Conservation (phyloP, 1,140 invertebrate species). For the Euschistus heros region DNA sequence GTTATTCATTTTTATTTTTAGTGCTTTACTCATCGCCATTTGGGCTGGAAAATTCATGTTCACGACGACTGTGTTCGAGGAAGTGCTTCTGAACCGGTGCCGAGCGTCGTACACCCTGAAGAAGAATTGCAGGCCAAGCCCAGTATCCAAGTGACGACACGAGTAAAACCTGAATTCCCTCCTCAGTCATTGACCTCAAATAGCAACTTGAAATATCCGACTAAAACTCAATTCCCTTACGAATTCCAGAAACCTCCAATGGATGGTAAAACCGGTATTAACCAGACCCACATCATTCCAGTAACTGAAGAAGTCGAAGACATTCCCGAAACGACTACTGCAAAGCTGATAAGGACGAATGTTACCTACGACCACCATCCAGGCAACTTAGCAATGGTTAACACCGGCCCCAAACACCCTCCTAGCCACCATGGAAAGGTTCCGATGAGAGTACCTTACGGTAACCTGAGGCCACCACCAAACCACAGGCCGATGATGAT, state of each 20-base stretch:
- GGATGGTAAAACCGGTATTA: conserved; percentile 11
- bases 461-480: not conserved
- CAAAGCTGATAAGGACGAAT: not conserved
- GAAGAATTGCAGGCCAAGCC: conserved; percentile 46
- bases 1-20: conserved; percentile 37
- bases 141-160: conserved; percentile 55
- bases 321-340: conserved; percentile 14
- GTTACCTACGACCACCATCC: not conserved
- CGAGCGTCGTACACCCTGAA: conserved; percentile 39
- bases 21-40: conserved; percentile 83
- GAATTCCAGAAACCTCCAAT: conserved; percentile 18
- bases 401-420: not conserved
- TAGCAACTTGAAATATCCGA: conserved; percentile 8
- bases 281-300: conserved; percentile 21
- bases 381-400: not conserved
- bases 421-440: not conserved
- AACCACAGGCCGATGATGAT: not conserved
- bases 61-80: conserved; percentile 61
- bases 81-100: conserved; percentile 40
- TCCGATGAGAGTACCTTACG: not conserved
- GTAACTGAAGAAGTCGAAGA: conserved; percentile 27
- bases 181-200: conserved; percentile 13
- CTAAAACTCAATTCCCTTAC: conserved; percentile 19
- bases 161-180: conserved; percentile 53
- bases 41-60: conserved; percentile 92